phyloP scores from a whole-genome alignment of 2,113 vertebrate species.

The Psophia crepitans region DNA sequence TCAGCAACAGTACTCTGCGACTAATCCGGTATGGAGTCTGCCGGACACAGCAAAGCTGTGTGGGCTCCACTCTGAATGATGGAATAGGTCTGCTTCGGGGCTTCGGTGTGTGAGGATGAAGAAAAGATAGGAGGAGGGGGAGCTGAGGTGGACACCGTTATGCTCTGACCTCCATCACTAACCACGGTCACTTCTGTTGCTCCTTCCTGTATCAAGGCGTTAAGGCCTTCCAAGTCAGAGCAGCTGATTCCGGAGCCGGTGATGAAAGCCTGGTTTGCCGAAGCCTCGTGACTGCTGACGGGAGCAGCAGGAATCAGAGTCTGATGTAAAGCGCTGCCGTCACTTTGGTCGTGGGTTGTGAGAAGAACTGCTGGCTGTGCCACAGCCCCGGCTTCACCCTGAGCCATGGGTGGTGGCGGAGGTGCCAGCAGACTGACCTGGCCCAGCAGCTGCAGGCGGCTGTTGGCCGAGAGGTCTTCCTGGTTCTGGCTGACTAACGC shows the following conservation, averaged over 20 bases:
- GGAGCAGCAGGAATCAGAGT: conserved; percentile 75
- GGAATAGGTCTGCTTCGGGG: conserved; percentile 75
- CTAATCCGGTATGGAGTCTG: conserved; percentile 76
- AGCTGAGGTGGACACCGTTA: conserved; percentile 54
- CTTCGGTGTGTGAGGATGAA: conserved; percentile 58
- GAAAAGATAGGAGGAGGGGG: conserved; percentile 67
- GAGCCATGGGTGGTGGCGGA: conserved; percentile 60
- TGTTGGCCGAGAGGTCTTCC: conserved; percentile 61
- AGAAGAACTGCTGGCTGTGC: conserved; percentile 80
- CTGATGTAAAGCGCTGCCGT: conserved; percentile 72
- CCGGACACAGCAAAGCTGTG: conserved; percentile 71
- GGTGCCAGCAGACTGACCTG: conserved; percentile 88
- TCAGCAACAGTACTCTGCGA: neutral
- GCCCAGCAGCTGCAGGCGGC: conserved; percentile 86
- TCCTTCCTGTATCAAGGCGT: conserved; percentile 89
- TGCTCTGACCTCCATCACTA: conserved; percentile 76
- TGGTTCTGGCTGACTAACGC: conserved; percentile 72
- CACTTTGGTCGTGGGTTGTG: conserved; percentile 65
- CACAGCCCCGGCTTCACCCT: conserved; percentile 58
- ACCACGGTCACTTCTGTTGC: conserved; percentile 89
- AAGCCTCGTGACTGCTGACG: conserved; percentile 63
- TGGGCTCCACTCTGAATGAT: conserved; percentile 73
- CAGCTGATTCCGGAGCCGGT: conserved; percentile 78
- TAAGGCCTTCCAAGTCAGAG: conserved; percentile 90
- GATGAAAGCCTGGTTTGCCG: conserved; percentile 79